These are phyloP conservation scores for Cardinalis cardinalis DNA, from an alignment of 2,113 vertebrate species.

Conservation along the genomic window DNA sequence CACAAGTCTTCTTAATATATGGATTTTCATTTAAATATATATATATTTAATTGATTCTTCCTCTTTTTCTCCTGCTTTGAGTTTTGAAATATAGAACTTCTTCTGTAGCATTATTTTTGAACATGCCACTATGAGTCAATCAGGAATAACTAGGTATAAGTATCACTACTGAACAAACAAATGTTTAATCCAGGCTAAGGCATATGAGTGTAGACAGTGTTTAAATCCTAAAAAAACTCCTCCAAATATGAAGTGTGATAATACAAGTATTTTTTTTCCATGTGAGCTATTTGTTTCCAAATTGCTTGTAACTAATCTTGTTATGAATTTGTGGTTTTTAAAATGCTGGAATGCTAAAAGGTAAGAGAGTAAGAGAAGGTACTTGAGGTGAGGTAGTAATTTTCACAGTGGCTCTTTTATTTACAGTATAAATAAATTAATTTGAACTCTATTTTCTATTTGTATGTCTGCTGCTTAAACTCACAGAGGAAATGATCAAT, in stretches of 20 bases:
- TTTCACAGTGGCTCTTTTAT: background rate
- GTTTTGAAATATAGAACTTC: background rate
- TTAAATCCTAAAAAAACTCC: background rate
- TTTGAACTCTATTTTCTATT: background rate
- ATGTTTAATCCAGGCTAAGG: background rate
- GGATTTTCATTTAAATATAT: background rate
- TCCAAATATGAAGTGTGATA: background rate
- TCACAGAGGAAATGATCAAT: background rate
- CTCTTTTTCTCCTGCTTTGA: background rate
- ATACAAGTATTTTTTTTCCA: background rate
- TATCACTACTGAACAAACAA: background rate
- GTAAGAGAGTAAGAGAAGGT: background rate
- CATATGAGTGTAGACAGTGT: background rate
- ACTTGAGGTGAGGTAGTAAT: background rate
- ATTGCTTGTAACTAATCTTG: background rate
- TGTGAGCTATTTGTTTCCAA: background rate
- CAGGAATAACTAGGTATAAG: background rate
- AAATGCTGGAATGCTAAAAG: background rate
- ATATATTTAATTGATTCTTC: background rate
- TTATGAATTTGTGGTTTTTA: background rate
- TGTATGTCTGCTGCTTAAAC: background rate
- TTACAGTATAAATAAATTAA: background rate
- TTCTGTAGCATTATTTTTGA: background rate
- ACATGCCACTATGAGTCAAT: background rate
- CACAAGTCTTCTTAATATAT: background rate